These are phyloP conservation scores for Macropis europaea DNA, from an alignment of 2,888 invertebrate species.

Conservation along the genomic window DNA sequence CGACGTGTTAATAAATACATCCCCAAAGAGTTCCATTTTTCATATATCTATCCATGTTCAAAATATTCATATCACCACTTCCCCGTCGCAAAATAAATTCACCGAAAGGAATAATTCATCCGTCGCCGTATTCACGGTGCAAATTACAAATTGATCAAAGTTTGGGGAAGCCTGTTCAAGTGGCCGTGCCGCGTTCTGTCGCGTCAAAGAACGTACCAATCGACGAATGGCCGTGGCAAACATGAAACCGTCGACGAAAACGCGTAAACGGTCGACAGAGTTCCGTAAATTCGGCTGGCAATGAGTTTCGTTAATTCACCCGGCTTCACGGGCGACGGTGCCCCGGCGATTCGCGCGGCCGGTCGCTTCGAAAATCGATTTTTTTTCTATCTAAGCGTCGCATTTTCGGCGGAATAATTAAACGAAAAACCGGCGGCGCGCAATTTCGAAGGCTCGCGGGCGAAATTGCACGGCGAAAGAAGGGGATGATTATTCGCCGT, in stretches of 20 bases:
- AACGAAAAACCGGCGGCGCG: slow-evolving; percentile 6
- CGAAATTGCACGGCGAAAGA: background rate
- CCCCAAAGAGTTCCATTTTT: too few relatives aligned
- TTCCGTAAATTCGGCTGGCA: slow-evolving; percentile 25
- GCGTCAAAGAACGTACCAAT: background rate
- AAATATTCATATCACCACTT: too few relatives aligned
- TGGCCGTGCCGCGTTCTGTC: background rate
- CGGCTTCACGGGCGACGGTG: slow-evolving; percentile 19
- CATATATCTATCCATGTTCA: too few relatives aligned
- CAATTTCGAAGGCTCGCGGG: slow-evolving; percentile 1
- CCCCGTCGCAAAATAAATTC: too few relatives aligned
- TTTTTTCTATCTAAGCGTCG: background rate
- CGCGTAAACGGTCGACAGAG: slow-evolving; percentile 19
- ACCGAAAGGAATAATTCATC: too few relatives aligned
- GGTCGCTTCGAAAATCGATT: background rate
- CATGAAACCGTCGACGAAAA: slow-evolving; percentile 34
- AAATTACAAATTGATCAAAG: background rate
- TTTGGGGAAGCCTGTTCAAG: background rate
- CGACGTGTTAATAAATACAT: too few relatives aligned
- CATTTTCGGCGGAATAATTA: slow-evolving; percentile 11
- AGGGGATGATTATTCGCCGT: slow-evolving; percentile 25
- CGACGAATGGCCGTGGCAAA: slow-evolving; percentile 25
- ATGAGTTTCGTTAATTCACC: slow-evolving; percentile 37
- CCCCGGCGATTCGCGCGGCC: slow-evolving; percentile 1
- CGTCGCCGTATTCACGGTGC: too few relatives aligned